Evolutionary conservation across 2,888 invertebrate species (phyloP).

Genomic region (Limnephilus lunatus): DNA sequence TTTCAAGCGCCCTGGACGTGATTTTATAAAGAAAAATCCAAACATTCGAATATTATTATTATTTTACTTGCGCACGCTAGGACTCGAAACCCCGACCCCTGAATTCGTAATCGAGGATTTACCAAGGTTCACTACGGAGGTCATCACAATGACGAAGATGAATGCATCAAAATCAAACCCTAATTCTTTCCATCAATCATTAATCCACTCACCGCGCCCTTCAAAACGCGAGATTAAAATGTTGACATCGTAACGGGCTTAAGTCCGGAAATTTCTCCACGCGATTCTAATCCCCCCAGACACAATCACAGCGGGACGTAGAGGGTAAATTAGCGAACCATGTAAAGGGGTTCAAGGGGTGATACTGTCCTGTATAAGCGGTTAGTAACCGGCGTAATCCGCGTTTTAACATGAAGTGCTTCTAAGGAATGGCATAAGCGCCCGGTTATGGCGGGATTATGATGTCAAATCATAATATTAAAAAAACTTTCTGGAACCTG

Average conservation of each 20-base stretch:
- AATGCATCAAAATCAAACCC: neutral
- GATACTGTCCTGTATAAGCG: conserved; percentile 23
- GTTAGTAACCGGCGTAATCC: neutral
- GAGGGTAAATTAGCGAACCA: neutral
- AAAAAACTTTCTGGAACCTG: neutral
- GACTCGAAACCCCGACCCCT: no score
- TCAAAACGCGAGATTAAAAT: neutral
- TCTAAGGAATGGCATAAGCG: neutral
- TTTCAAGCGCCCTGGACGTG: no score
- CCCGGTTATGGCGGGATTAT: neutral
- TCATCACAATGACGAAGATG: neutral
- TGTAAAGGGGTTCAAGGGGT: conserved; percentile 5
- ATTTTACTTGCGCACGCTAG: no score
- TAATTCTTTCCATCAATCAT: neutral
- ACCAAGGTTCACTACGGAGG: no score
- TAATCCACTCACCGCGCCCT: neutral
- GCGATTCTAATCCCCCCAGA: neutral
- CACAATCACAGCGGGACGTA: neutral
- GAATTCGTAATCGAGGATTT: no score
- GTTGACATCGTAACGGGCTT: neutral
- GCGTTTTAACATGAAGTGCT: conserved; percentile 13
- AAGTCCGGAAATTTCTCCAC: neutral
- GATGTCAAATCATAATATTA: neutral
- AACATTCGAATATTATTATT: no score
- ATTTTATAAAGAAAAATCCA: no score